Evolutionary conservation across 2,797 vertebrate genomes (phyloP).

Genomic region (Scomberomorus guttatus): DNA sequence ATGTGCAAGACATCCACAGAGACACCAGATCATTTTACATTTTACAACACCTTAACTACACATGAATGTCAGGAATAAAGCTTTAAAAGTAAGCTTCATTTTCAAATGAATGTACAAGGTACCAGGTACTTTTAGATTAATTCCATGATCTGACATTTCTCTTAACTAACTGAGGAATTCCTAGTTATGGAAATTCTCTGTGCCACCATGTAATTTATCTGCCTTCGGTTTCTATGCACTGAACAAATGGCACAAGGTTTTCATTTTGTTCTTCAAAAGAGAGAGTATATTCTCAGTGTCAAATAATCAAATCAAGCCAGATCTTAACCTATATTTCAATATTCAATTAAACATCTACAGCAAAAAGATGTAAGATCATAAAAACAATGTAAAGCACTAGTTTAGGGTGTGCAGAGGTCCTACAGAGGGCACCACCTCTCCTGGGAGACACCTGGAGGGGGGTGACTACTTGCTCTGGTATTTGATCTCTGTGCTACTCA

Average conservation of each 20-base stretch:
- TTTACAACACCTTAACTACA: not conserved
- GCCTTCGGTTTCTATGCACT: not conserved
- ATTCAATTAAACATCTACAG: not conserved
- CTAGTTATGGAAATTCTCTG: no score
- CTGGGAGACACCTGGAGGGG: not conserved
- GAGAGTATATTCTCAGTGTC: not conserved
- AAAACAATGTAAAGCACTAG: not conserved
- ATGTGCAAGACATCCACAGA: slow-evolving; percentile 2
- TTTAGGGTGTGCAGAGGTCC: not conserved
- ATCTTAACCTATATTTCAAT: not conserved
- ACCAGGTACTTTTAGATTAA: not conserved
- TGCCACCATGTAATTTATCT: not conserved
- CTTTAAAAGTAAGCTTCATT: not conserved
- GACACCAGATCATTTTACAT: slow-evolving; percentile 10
- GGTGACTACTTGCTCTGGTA: not conserved
- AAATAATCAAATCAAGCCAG: not conserved
- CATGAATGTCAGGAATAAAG: not conserved
- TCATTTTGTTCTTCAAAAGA: not conserved
- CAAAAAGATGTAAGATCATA: not conserved
- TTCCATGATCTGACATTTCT: not conserved
- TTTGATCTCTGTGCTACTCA: no score
- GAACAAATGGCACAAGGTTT: not conserved
- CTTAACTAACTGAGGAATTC: not conserved
- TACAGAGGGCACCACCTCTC: no score
- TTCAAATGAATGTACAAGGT: not conserved